Evolutionary conservation across 2,797 vertebrate species (phyloP).

Genomic region (Pseudomugil tenellus): DNA sequence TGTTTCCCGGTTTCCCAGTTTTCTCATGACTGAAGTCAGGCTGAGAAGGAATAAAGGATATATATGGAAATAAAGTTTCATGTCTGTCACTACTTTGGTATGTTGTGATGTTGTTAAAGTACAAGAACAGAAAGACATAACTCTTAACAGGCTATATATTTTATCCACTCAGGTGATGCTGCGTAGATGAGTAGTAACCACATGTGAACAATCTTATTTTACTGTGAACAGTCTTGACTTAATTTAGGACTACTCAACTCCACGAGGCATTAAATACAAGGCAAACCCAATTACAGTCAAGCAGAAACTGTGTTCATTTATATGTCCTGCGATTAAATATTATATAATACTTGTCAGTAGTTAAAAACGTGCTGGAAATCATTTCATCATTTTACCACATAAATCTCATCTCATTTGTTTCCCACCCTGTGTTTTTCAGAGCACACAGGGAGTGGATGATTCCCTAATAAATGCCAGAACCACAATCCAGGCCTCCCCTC

Average conservation of each 20-base stretch:
- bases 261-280: slow-evolving; percentile 51
- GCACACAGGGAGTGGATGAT: slow-evolving; percentile 64
- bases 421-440: slow-evolving; percentile 68
- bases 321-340: slow-evolving; percentile 30
- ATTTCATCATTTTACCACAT: slow-evolving; percentile 59
- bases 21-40: slow-evolving; percentile 22
- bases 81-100: slow-evolving; percentile 9
- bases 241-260: slow-evolving; percentile 44
- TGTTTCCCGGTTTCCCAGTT: slow-evolving; percentile 21
- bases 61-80: slow-evolving; percentile 12
- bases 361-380: slow-evolving; percentile 33
- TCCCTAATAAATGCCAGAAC: slow-evolving; percentile 77
- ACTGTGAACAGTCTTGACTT: slow-evolving; percentile 39
- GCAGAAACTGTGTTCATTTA: slow-evolving; percentile 23
- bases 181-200: slow-evolving; percentile 19
- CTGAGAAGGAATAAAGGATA: background rate
- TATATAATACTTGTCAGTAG: slow-evolving; percentile 28
- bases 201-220: slow-evolving; percentile 35
- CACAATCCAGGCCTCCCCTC: slow-evolving; percentile 66
- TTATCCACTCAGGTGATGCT: slow-evolving; percentile 41
- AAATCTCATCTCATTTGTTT: slow-evolving; percentile 67
- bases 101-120: slow-evolving; percentile 6
- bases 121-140: slow-evolving; percentile 17
- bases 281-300: slow-evolving; percentile 27
- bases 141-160: slow-evolving; percentile 23